Evolutionary conservation across 2,113 vertebrate genomes (phyloP), one percentile per base, ranked within the genome.

Genomic region (Cynocephalus volans): DNA sequence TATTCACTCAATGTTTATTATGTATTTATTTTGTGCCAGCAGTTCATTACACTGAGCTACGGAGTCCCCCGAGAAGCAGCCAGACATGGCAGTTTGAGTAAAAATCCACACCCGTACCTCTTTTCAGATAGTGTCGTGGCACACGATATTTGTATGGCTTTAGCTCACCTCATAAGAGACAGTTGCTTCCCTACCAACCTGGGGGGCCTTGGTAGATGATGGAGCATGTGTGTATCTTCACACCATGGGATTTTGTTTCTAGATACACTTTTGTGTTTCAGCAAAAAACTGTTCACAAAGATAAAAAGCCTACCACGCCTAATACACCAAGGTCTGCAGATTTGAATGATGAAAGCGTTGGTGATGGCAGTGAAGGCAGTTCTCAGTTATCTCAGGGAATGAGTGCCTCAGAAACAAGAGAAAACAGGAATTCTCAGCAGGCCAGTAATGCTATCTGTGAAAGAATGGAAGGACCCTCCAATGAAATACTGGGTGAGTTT

Each of bases 401-500:
- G 14, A 81, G 87, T 24, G 5, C 24, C 45, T 95, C 94, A 48
- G 31, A 36, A 96, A 67, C n/a, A 75, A 96, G 94, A 60, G 93
- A 41, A 54, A 50, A 52, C 26, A 82, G 88, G 24, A 95, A 89
- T 94, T 96, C 75, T 64, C 90, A 54, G 50, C 9, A 70, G 75
- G 88, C 96, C 77, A 93, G 56, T 87, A n/a, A 28, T 28, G 64
- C n/a, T 41, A 26, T 88, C 67, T 8, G 84, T 65, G 95, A 96
- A 90, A 19, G 3, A 96, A 91, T 85, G 24, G 67, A 21, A 1
- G 1, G 8, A 33, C 15, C 64, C 96, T 81, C 62, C 0, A 60
- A 70, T 92, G 97, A 98, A 87, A 75, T 91, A 88, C 70, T 98
- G 88, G 96, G 98, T 99, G 98, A 99, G 92, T 60, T 75, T 67